Evolutionary conservation across 30 jellyfish, hydroid and myxozoan genomes (phyloP).

Genomic region (Pseudorhiza aurosa): DNA sequence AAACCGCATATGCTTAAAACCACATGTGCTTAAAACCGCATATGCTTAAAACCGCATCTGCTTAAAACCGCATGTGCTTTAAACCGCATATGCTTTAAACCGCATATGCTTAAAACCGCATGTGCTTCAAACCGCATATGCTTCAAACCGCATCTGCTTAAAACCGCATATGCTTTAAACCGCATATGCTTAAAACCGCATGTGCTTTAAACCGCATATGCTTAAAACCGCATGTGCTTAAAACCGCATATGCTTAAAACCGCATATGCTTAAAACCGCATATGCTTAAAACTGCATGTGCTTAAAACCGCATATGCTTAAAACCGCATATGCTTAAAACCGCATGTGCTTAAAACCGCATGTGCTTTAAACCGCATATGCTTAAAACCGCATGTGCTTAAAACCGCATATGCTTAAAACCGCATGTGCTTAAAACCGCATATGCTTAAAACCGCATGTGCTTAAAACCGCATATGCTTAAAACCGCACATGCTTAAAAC

Average conservation of each 20-base stretch:
- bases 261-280: neutral
- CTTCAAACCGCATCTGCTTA: neutral
- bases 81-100: too few relatives aligned
- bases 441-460: neutral
- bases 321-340: neutral
- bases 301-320: neutral
- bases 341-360: neutral
- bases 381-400: neutral
- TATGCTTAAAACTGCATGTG: neutral
- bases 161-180: neutral
- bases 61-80: too few relatives aligned
- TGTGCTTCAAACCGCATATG: neutral
- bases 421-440: neutral
- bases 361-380: neutral
- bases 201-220: neutral
- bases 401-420: neutral
- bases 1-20: neutral
- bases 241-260: neutral
- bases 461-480: neutral
- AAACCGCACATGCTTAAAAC: neutral
- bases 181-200: neutral
- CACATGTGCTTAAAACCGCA: neutral
- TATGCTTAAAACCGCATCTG: neutral
- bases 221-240: neutral
- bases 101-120: neutral